Evolutionary conservation across 2,888 invertebrate genomes (phyloP), one percentile per base, ranked within the genome.

Genomic region (Synanthedon myopaeformis): DNA sequence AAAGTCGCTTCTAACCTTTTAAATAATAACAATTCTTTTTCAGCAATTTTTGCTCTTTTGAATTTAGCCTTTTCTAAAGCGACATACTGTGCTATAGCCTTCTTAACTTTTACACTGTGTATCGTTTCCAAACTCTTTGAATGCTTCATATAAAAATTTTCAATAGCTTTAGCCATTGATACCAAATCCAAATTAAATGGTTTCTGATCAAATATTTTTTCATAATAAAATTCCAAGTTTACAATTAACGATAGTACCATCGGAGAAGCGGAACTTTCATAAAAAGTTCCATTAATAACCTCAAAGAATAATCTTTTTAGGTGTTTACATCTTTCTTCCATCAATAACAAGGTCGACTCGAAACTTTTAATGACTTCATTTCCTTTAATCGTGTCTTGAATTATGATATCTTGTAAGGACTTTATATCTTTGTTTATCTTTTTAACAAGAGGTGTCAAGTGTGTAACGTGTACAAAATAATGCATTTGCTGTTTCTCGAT

Each of bases 401-500:
- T 65, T 41, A 89, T 82, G 12, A 68, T 64, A 14, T 72, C 68
- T 64, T 89, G 88, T 0, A 90, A 82, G 10, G 66, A 61, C 42
- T 72, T 70, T 61, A 90, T 87, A 8, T 76, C 80, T 41, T 80
- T 74, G 23, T 79, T 79, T 55, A 91, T 74, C 50, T 76, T 82
- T 42, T 84, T 85, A 52, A 89, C 74, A 17, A 89, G 89, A 10
- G 88, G 86, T 0, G 88, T 84, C 51, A 92, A 62, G 57, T 89
- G 89, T 58, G 90, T 89, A 3, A 90, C 85, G 61, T 92, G 90
- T 48, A 89, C 76, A 59, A 92, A 83, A 53, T 91, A 90, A 68
- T 90, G 89, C 53, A 92, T 72, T 67, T 92, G 91, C 65, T 92
- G 92, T 58, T 89, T 74, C 70, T 91, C 91, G 67, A 91, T 89